Conservation (phyloP, 2,888 invertebrate species). For the Sclerodermus sp. region DNA sequence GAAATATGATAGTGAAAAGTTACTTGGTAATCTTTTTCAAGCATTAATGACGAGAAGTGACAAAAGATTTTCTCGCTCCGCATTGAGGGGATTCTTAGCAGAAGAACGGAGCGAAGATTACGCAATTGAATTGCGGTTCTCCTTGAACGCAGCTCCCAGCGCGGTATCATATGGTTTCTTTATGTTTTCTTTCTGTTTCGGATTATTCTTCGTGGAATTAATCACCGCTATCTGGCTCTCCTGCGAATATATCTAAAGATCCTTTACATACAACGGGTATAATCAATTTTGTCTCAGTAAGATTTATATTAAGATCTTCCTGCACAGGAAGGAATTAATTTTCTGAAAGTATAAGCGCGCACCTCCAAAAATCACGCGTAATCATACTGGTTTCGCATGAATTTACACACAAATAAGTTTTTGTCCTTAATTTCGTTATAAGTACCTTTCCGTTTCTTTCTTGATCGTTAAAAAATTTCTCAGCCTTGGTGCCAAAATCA, state of each 20-base stretch:
- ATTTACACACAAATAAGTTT: constrained; percentile 2
- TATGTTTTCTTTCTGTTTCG: constrained; percentile 12
- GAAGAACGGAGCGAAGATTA: constrained; percentile 32
- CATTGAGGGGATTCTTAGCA: constrained; percentile 10
- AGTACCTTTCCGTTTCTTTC: too few species aligned
- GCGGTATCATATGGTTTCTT: constrained; percentile 20
- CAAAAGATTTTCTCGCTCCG: constrained; percentile 19
- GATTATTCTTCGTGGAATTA: background rate
- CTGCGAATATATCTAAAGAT: background rate
- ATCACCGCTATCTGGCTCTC: background rate
- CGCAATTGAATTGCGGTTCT: constrained; percentile 34
- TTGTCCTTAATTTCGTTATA: background rate
- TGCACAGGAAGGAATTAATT: too few species aligned
- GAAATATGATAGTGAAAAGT: background rate
- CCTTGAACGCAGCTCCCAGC: constrained; percentile 37
- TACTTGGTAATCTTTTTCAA: background rate
- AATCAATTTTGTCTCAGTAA: too few species aligned
- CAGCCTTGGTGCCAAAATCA: too few species aligned
- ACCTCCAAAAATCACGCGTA: too few species aligned
- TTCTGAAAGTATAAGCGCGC: too few species aligned
- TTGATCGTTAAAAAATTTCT: too few species aligned
- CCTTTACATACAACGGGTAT: too few species aligned
- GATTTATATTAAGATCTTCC: too few species aligned
- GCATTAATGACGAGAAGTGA: constrained; percentile 1
- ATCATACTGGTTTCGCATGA: too few species aligned